Evolutionary conservation across 2,888 invertebrate genomes (phyloP), one percentile per base, ranked within the genome.

Genomic region (Seira sanloemensis): DNA sequence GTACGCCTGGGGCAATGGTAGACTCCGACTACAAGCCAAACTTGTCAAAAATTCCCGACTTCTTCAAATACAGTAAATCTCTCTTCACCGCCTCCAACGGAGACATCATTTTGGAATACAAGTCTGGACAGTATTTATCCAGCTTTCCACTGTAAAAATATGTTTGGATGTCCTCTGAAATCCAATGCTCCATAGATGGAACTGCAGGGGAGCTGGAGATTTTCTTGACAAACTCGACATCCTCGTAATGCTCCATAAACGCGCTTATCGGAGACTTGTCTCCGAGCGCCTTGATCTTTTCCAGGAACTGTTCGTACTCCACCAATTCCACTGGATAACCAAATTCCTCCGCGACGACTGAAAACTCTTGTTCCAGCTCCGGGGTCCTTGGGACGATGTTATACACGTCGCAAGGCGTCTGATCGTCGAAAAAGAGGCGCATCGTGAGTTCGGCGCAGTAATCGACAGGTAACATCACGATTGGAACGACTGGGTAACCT

Each of bases 301-400:
- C 74, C 54, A 82, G 71, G 72, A 75, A 86, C 21, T 82, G 78
- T 12, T 82, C 82, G 25, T 74, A 78, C 37, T 82, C 82, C 2
- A 86, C 78, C 12, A 78, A 23, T n/a, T 86, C 86, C 19, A 86
- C 54, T 2, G 50, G 65, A 67, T 71, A 82, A 12, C 86, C 86
- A 68, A 82, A 71, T 50, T 82, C 82, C 12, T 67, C 46, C 5
- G 78, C 81, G 7, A 86, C 25, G 7, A 27, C 37, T 4, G 71
- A 46, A 74, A 86, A 74, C 12, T 82, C 76, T 25, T 78, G 78
- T 16, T 86, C 86, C 19, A 82, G 67, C 21, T 66, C 54, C 0
- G 78, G 78, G 18, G 65, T 74, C 1, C 78, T 78, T 65, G 78
- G 82, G 7, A 69, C 26, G 5, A 86, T 37, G 50, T 86, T 86